These are phyloP conservation scores for Amyelois transitella DNA, from an alignment of 1,140 invertebrate genomes.

Conservation along the genomic window DNA sequence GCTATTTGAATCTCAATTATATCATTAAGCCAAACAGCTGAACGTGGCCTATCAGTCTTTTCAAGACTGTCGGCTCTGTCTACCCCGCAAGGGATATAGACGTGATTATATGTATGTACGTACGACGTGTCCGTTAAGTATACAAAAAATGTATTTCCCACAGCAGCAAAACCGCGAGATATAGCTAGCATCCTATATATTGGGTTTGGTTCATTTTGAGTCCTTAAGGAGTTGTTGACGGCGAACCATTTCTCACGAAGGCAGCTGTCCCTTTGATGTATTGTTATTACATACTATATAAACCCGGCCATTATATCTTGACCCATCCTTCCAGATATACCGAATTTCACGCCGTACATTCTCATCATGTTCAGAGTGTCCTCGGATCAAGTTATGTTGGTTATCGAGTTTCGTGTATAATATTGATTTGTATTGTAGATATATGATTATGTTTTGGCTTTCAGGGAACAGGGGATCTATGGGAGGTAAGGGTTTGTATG, in stretches of 20 bases:
- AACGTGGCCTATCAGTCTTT: no score
- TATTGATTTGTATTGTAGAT: neutral
- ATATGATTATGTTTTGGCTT: neutral
- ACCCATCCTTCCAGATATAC: neutral
- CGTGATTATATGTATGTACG: no score
- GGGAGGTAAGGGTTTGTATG: neutral
- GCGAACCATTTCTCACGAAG: constrained; percentile 41
- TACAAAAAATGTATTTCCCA: no score
- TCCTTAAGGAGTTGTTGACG: constrained; percentile 31
- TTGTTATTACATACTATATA: constrained; percentile 35
- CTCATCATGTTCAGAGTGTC: neutral
- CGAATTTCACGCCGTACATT: neutral
- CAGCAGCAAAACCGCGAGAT: no score
- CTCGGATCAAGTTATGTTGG: neutral
- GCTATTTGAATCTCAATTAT: no score
- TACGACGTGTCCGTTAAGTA: no score
- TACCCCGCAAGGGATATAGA: no score
- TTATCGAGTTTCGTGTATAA: neutral
- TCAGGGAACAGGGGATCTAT: neutral
- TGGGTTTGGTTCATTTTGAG: constrained; percentile 5
- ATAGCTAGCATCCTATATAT: no score
- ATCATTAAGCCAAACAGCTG: no score
- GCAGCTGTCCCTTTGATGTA: constrained; percentile 44
- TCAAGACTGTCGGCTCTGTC: no score
- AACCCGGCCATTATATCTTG: constrained; percentile 13